Conservation (phyloP, 2,113 vertebrate genomes). For the Polypterus bichir region DNA sequence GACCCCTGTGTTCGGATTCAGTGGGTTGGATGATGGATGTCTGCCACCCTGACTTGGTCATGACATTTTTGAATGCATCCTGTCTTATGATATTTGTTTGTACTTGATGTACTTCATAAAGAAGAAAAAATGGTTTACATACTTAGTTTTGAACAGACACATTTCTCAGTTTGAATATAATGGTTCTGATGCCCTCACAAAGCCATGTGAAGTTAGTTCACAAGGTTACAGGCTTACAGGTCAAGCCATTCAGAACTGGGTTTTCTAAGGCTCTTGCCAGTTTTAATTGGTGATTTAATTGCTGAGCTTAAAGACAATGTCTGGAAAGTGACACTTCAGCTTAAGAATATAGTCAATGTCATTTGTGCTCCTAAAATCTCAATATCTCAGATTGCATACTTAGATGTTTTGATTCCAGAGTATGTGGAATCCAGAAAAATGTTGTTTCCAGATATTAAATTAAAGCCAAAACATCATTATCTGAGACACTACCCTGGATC, state of each 20-base stretch:
- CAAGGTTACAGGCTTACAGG: slow-evolving; percentile 17
- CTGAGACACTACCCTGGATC: slow-evolving; percentile 20
- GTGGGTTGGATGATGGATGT: too few relatives aligned
- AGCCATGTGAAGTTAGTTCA: slow-evolving; percentile 22
- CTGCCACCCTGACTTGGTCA: slow-evolving; percentile 22
- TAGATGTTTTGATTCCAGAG: slow-evolving; percentile 24
- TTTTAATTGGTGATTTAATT: slow-evolving; percentile 24
- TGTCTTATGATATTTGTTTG: slow-evolving; percentile 21
- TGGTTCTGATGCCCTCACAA: slow-evolving; percentile 21
- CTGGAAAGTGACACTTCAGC: slow-evolving; percentile 20
- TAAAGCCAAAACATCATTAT: slow-evolving; percentile 19
- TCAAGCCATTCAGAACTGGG: slow-evolving; percentile 28
- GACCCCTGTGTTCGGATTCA: too few relatives aligned
- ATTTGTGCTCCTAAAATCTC: slow-evolving; percentile 25
- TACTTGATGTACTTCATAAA: slow-evolving; percentile 22
- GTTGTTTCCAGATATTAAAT: slow-evolving; percentile 11
- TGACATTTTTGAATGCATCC: slow-evolving; percentile 18
- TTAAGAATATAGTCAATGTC: slow-evolving; percentile 21
- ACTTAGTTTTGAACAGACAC: slow-evolving; percentile 14
- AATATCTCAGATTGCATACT: slow-evolving; percentile 18
- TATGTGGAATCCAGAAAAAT: slow-evolving; percentile 25
- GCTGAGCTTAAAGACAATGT: slow-evolving; percentile 16
- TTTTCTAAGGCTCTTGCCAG: slow-evolving; percentile 21
- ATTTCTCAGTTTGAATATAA: slow-evolving; percentile 26
- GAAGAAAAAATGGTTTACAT: slow-evolving; percentile 17